Conservation (phyloP, 2,797 vertebrate genomes). For the Eulemur mongoz region DNA sequence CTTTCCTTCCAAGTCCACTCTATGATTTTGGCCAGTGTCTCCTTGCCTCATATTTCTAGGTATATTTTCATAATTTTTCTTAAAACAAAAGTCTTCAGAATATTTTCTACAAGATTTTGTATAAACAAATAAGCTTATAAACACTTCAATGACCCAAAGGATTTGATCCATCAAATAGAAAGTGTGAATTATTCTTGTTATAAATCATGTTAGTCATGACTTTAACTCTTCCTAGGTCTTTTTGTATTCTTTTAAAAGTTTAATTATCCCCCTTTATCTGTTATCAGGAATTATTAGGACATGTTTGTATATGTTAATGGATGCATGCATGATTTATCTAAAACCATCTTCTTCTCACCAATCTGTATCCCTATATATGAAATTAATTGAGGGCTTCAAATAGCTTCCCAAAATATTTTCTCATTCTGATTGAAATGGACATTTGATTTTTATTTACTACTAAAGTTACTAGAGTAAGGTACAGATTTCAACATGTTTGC, state of each 20-base stretch:
- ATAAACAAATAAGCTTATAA: neutral
- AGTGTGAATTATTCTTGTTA: neutral
- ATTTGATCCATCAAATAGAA: neutral
- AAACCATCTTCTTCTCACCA: neutral
- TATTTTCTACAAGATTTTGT: neutral
- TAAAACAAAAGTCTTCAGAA: neutral
- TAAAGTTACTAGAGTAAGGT: neutral
- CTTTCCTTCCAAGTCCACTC: neutral
- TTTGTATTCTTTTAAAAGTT: neutral
- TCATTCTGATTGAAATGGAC: neutral
- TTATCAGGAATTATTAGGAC: neutral
- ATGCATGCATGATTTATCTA: neutral
- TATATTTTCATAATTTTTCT: neutral
- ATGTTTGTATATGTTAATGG: neutral
- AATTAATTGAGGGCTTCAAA: neutral
- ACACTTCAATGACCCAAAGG: accelerated
- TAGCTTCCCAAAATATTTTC: neutral
- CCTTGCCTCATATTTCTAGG: neutral
- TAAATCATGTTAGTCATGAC: neutral
- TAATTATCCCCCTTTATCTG: neutral
- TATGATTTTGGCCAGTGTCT: neutral
- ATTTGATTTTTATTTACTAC: neutral
- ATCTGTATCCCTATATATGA: neutral
- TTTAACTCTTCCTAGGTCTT: neutral
- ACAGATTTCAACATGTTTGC: neutral